Evolutionary conservation across 2,797 vertebrate genomes (phyloP), one percentile per base, ranked within the genome.

Genomic region (Enteromius trimaculatus): DNA sequence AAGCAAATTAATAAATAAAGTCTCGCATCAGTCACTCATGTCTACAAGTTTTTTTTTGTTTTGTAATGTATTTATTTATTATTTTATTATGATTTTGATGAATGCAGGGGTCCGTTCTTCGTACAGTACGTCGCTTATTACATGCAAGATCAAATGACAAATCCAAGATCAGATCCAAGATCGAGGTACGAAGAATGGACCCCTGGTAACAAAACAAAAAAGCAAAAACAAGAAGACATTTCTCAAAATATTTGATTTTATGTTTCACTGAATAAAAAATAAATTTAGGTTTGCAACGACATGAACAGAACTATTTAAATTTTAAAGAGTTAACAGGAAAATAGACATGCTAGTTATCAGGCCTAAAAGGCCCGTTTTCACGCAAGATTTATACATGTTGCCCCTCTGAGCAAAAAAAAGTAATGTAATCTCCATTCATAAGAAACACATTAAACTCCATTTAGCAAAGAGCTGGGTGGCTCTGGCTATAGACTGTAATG

Each of bases 351-450:
- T 74, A 85, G 74, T 69, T 83, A 82, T 85, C 83, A 80, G 71
- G 76, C 19, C 53, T n/a, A 60, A 17, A 29, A 26, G 31, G 66
- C 81, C 55, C 17, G 78, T 75, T 88, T 84, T 55, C 72, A 76
- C 77, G 69, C 51, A 79, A 86, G 85, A 90, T 91, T 87, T 90
- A 90, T 91, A 81, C 83, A 70, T 75, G 77, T 85, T 89, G 84
- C 86, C 87, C 75, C 74, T 87, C 83, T 81, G 88, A 88, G 78
- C 79, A 84, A 88, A 88, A 91, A 88, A 90, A 37, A 3, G 87
- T 93, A 93, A 93, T 90, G 86, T 84, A 88, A 77, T 80, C 37
- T 88, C 91, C 89, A 90, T 94, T 94, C 92, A 91, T 85, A 89
- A 90, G 90, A 91, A 88, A 86, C 90, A 86, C 88, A 88, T 84